Evolutionary conservation across 1,140 invertebrate species (phyloP), one percentile per base, ranked within the genome.

Genomic region (Nephotettix cincticeps): DNA sequence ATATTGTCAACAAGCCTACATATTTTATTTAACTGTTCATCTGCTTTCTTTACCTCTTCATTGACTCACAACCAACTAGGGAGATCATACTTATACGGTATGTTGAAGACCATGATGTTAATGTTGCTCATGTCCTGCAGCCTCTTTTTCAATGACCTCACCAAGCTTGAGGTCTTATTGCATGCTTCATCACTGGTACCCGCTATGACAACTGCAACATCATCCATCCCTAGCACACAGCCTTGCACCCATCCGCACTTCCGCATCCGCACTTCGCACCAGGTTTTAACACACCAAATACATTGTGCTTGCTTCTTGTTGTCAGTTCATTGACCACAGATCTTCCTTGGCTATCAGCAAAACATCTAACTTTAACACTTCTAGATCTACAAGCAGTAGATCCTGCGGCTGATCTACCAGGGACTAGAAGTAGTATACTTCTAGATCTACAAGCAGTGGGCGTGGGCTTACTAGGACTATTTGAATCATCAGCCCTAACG

Each of bases 131-230:
- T n/a, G n/a, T n/a, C n/a, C n/a, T n/a, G n/a, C 61, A 64, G 28
- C 17, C 23, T 64, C 1, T 28, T 64, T 32, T 32, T 64, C 27
- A 30, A 27, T 27, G 61, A 64, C 21, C 32, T 21, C 23, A 64
- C 21, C 21, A 64, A 14, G 21, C 21, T 9, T 11, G 23, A 19
- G 0, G 25, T 27, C n/a, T 64, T 28, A 32, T 64, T 64, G 61
- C 9, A 30, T 64, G 61, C 61, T 28, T 27, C 61, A 29, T 64
- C 61, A 64, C 29, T 64, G 32, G 9, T 29, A 27, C 61, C 61
- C 17, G 61, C 61, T 4, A 64, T 64, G 61, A 64, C 4, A 64
- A 64, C 61, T 64, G 21, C 61, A 25, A 64, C 1, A 28, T 64
- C 21, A 1, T 64, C 61, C 25, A 27, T 30, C 3, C 11, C 29